phyloP scores from a whole-genome alignment of 2,113 vertebrate species.

The Rynchops niger region DNA sequence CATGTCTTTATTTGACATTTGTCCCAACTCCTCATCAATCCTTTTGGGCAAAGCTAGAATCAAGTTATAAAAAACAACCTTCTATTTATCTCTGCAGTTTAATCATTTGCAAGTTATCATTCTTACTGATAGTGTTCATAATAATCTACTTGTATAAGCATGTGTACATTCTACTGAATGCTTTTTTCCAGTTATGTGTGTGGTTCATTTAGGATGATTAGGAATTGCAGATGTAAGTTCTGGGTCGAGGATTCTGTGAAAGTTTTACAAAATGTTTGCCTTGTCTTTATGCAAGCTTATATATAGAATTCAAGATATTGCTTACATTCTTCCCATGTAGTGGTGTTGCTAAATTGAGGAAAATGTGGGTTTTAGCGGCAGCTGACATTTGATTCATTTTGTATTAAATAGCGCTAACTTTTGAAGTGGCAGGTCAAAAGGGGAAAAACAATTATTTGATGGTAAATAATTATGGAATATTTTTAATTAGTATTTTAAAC shows the following conservation, averaged over 20 bases:
- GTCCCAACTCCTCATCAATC: background rate
- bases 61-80: background rate
- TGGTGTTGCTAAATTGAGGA: background rate
- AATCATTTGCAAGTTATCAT: slow-evolving; percentile 45
- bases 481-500: background rate
- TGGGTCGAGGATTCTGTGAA: background rate
- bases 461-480: background rate
- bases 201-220: background rate
- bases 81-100: background rate
- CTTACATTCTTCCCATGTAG: background rate
- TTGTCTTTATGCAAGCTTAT: background rate
- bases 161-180: background rate
- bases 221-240: background rate
- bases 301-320: background rate
- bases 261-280: background rate
- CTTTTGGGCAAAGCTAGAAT: background rate
- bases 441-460: background rate
- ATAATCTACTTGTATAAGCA: background rate
- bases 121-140: background rate
- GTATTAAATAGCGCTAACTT: background rate
- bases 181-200: background rate
- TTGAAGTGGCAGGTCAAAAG: background rate
- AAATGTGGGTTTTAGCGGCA: background rate
- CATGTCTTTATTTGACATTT: background rate
- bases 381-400: background rate